phyloP scores from a whole-genome alignment of 2,888 invertebrate genomes.

The Xestia sexstrigata region DNA sequence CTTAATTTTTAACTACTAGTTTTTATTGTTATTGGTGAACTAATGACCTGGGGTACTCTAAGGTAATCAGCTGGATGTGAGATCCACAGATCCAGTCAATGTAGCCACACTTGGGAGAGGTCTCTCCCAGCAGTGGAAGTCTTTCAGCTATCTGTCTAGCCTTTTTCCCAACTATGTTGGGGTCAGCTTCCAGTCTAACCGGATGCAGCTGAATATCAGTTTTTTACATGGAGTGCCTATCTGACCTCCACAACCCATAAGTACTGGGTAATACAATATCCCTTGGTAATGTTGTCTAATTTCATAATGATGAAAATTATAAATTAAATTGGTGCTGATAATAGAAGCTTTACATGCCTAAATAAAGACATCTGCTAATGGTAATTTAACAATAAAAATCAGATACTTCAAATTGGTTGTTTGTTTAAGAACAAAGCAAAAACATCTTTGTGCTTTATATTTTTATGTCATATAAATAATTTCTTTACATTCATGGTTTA shows the following conservation, averaged over 20 bases:
- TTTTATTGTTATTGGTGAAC: background rate
- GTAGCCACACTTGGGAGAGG: background rate
- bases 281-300: background rate
- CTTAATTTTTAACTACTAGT: background rate
- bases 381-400: background rate
- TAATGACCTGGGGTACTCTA: background rate
- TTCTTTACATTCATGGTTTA: background rate
- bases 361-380: background rate
- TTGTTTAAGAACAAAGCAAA: conserved; percentile 23
- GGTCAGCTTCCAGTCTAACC: background rate
- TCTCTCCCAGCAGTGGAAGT: background rate
- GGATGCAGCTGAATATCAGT: background rate
- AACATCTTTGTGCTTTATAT: background rate
- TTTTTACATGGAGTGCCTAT: background rate
- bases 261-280: background rate
- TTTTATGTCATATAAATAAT: background rate
- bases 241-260: background rate
- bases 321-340: background rate
- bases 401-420: background rate
- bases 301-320: background rate
- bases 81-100: background rate
- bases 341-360: background rate
- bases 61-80: background rate
- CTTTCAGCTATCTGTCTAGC: background rate
- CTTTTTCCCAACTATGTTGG: background rate